A percentile compares a stretch with the other conserved stretches of the same genome.
Evolutionary conservation across 2,797 vertebrate genomes (phyloP).

Genomic region (Pipistrellus nathusii): DNA sequence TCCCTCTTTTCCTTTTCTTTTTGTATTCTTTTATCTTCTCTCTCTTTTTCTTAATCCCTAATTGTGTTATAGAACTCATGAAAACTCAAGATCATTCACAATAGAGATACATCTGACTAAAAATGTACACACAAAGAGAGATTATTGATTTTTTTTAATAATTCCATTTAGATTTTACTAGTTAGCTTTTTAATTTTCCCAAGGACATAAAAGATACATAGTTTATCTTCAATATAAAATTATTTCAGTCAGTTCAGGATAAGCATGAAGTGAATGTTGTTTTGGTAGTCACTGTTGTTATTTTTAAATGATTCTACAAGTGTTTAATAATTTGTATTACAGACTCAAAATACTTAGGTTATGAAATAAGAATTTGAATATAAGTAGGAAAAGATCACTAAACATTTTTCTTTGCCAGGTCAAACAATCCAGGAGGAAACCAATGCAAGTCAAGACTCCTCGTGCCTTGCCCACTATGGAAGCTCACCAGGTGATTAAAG

Average conservation of each 20-base stretch:
- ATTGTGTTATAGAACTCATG: neutral
- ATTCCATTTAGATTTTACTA: conserved; percentile 23
- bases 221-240: conserved; percentile 17
- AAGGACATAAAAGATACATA: neutral
- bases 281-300: neutral
- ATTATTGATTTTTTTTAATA: neutral
- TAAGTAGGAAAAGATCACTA: neutral
- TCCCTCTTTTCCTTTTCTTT: neutral
- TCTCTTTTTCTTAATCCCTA: conserved; percentile 33
- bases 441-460: conserved; percentile 97
- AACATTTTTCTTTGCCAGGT: conserved; percentile 88
- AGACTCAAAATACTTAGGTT: neutral
- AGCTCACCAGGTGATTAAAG: conserved; percentile 99
- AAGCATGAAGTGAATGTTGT: conserved; percentile 13
- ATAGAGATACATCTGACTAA: neutral
- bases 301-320: conserved; percentile 38
- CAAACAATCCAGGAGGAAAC: conserved; percentile 97
- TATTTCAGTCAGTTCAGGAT: neutral
- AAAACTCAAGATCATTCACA: neutral
- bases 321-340: conserved; percentile 35
- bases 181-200: neutral
- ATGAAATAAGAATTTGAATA: conserved; percentile 4
- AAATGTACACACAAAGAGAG: neutral
- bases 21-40: neutral
- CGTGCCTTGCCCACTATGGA: conserved; percentile 98